Evolutionary conservation across 2,888 invertebrate species (phyloP).

Genomic region (Leptinotarsa juncta): DNA sequence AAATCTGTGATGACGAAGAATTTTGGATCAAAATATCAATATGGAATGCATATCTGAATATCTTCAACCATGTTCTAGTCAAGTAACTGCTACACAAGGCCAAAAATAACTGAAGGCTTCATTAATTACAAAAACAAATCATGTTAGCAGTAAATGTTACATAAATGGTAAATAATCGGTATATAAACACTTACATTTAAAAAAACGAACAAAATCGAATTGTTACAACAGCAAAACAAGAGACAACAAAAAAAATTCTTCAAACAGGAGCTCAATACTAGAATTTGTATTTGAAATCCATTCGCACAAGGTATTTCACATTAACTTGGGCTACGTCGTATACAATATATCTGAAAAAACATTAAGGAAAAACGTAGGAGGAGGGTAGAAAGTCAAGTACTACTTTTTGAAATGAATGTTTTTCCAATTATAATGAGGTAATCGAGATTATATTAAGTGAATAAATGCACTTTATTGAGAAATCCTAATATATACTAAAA

Average conservation of each 20-base stretch:
- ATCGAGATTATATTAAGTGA: no score
- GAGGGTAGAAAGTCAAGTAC: no score
- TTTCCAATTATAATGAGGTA: no score
- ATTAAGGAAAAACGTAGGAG: slow-evolving; percentile 53
- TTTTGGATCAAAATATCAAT: neutral
- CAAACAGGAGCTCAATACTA: neutral
- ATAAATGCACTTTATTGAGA: no score
- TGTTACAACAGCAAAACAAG: neutral
- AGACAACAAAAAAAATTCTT: neutral
- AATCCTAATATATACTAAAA: no score
- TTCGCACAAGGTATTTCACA: slow-evolving; percentile 86
- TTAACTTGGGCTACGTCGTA: slow-evolving; percentile 96
- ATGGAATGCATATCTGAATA: neutral
- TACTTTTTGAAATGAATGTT: no score
- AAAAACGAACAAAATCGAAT: neutral
- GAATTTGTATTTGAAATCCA: slow-evolving; percentile 85
- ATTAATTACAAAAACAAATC: neutral
- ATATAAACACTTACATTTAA: neutral
- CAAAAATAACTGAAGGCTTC: neutral
- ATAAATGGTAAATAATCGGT: neutral
- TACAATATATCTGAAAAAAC: slow-evolving; percentile 79
- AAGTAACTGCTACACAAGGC: neutral
- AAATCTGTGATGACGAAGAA: no score
- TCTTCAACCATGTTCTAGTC: no score
- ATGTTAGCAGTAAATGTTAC: neutral